Percentiles rank a stretch among this genome's conserved stretches.
Evolutionary conservation across 1,140 invertebrate genomes (phyloP).

Genomic region (Sycophila sp.): DNA sequence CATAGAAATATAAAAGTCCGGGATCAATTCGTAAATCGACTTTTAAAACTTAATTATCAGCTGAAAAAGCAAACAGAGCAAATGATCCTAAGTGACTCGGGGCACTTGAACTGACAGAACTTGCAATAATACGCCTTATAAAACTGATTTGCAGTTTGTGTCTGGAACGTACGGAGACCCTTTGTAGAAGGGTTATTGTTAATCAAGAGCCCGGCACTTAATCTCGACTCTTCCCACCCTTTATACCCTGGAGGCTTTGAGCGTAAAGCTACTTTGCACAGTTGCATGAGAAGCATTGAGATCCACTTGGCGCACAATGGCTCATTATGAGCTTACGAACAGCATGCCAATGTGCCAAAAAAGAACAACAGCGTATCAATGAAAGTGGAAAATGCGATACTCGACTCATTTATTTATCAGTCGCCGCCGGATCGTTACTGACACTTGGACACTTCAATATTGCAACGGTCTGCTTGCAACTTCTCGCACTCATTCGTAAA

Average conservation of each 20-base stretch:
- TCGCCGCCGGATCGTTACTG: neutral
- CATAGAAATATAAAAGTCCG: too few relatives aligned
- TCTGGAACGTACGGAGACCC: neutral
- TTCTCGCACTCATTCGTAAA: too few relatives aligned
- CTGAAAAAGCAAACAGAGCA: neutral
- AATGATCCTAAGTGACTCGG: neutral
- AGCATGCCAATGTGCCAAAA: neutral
- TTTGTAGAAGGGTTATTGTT: slow-evolving; percentile 23
- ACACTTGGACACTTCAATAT: neutral
- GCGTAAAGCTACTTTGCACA: slow-evolving; percentile 24
- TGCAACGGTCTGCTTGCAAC: too few relatives aligned
- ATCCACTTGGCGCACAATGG: slow-evolving; percentile 20
- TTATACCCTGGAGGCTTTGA: neutral
- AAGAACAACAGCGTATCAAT: neutral
- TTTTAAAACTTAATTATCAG: slow-evolving; percentile 10
- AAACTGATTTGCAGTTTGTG: slow-evolving; percentile 19
- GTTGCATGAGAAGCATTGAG: neutral
- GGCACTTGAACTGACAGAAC: neutral
- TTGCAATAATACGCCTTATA: neutral
- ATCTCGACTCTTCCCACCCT: neutral
- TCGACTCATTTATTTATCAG: neutral
- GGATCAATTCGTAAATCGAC: too few relatives aligned
- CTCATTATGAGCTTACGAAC: slow-evolving; percentile 18
- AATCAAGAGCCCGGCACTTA: slow-evolving; percentile 17
- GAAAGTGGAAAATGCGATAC: neutral